phyloP scores from a whole-genome alignment of 2,888 invertebrate genomes.

The Oeneis ivallda region DNA sequence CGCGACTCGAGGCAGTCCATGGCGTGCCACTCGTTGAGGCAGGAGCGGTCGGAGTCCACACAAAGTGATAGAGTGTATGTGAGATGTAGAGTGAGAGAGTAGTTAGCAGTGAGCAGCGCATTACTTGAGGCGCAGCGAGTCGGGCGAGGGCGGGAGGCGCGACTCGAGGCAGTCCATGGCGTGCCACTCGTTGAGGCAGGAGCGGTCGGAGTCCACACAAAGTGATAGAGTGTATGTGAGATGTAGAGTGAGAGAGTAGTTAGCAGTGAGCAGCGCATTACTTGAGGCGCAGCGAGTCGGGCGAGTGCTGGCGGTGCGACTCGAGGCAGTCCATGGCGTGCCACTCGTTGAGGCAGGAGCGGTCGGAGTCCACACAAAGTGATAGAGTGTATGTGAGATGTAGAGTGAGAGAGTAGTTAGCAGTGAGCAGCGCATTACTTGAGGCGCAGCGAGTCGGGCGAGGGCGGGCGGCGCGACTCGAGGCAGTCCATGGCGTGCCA shows the following conservation, averaged over 20 bases:
- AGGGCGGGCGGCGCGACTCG: no score
- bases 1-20: conserved; percentile 96
- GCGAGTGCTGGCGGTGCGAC: conserved; percentile 94
- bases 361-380: conserved; percentile 94
- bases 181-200: conserved; percentile 98
- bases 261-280: conserved; percentile 49
- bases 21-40: conserved; percentile 98
- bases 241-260: no score
- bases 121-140: conserved; percentile 92
- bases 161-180: conserved; percentile 97
- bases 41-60: conserved; percentile 94
- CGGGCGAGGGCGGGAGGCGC: conserved; percentile 93
- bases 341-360: conserved; percentile 98
- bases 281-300: conserved; percentile 93
- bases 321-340: conserved; percentile 97
- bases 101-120: no score
- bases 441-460: no score
- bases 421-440: no score
- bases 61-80: no score
- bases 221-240: no score
- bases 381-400: no score
- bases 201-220: conserved; percentile 94
- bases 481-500: no score
- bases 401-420: neutral
- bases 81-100: no score